Conservation (phyloP, 2,888 invertebrate genomes). For the Parthenolecanium corni region DNA sequence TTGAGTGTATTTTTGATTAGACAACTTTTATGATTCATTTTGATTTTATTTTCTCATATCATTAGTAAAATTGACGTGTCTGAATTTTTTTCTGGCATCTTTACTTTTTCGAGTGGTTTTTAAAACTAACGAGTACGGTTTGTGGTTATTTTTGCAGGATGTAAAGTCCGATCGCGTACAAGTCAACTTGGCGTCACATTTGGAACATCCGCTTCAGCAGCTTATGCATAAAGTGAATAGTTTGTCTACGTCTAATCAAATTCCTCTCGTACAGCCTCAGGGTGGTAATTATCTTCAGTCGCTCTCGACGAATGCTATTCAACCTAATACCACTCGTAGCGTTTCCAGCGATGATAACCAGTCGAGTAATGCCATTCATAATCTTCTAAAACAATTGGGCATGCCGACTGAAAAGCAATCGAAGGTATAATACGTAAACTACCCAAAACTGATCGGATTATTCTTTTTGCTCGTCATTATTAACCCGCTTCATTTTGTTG, state of each 20-base stretch:
- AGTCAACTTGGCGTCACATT: background rate
- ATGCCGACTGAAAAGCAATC: conserved; percentile 28
- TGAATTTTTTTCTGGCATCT: no score
- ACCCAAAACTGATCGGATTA: no score
- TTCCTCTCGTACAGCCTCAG: background rate
- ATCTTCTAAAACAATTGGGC: conserved; percentile 29
- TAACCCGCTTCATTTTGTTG: background rate
- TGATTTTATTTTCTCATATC: no score
- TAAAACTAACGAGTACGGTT: no score
- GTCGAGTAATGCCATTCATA: conserved; percentile 8
- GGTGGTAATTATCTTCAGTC: background rate
- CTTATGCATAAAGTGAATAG: conserved; percentile 10
- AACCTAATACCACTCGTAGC: background rate
- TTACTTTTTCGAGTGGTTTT: no score
- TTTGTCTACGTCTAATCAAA: conserved; percentile 2
- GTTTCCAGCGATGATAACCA: conserved; percentile 1
- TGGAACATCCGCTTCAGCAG: conserved; percentile 8
- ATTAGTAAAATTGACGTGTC: no score
- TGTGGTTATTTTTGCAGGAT: conserved; percentile 6
- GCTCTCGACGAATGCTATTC: background rate
- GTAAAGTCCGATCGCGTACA: conserved; percentile 6
- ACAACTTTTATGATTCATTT: no score
- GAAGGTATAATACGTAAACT: background rate
- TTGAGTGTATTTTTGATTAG: no score
- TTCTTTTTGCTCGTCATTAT: background rate